These are phyloP conservation scores for Agelastica alni DNA, from an alignment of 2,888 invertebrate genomes.

Conservation along the genomic window DNA sequence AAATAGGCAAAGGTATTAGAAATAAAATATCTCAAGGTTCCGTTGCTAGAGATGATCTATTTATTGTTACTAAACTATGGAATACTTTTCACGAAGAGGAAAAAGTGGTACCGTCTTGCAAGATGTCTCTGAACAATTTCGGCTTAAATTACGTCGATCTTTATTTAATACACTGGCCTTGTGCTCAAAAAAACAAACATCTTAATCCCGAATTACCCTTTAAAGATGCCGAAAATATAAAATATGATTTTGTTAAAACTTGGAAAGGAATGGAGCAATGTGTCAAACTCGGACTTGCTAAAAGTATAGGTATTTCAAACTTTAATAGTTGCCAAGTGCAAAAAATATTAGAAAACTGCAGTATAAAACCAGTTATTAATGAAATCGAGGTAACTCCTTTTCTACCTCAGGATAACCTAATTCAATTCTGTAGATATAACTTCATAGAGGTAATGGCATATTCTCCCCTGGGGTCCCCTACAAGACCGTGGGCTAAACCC, in stretches of 20 bases:
- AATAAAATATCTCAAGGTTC: slow-evolving; percentile 69
- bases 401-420: slow-evolving; percentile 68
- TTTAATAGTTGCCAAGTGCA: slow-evolving; percentile 73
- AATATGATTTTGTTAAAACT: slow-evolving; percentile 70
- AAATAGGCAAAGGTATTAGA: slow-evolving; percentile 72
- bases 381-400: slow-evolving; percentile 71
- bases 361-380: slow-evolving; percentile 65
- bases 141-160: slow-evolving; percentile 62
- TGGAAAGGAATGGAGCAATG: slow-evolving; percentile 73
- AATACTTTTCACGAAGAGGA: slow-evolving; percentile 84
- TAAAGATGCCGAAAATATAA: slow-evolving; percentile 43
- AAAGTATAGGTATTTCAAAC: slow-evolving; percentile 75
- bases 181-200: slow-evolving; percentile 41
- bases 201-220: slow-evolving; percentile 47
- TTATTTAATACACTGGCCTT: slow-evolving; percentile 63
- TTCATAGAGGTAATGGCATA: slow-evolving; percentile 73
- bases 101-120: slow-evolving; percentile 50
- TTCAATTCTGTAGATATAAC: slow-evolving; percentile 66
- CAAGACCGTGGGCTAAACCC: slow-evolving; percentile 71
- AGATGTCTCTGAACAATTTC: slow-evolving; percentile 57
- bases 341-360: slow-evolving; percentile 63
- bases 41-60: slow-evolving; percentile 72
- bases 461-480: slow-evolving; percentile 77
- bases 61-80: slow-evolving; percentile 83
- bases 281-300: slow-evolving; percentile 64